These are phyloP conservation scores for Nannospalax galili DNA, from an alignment of 2,113 vertebrate genomes.

Conservation along the genomic window DNA sequence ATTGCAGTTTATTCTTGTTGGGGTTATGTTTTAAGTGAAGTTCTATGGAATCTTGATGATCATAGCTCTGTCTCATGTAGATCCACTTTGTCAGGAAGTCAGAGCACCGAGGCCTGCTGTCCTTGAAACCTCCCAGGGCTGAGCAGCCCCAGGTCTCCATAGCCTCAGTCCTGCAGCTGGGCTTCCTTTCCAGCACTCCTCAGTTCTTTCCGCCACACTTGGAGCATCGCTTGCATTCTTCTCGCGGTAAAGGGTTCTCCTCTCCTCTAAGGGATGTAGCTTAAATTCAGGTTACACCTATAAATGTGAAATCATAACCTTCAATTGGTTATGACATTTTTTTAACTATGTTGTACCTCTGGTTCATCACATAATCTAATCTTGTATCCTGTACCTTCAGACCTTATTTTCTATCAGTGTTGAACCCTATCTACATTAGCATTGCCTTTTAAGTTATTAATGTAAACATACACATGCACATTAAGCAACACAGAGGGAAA, in stretches of 20 bases:
- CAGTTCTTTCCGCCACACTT: too few species aligned
- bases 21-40: too few species aligned
- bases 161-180: too few species aligned
- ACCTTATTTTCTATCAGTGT: background rate
- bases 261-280: background rate
- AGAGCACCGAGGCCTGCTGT: background rate
- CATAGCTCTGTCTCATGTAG: background rate
- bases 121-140: background rate
- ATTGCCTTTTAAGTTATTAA: slow-evolving; percentile 8
- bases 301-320: slow-evolving; percentile 11
- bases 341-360: background rate
- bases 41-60: too few species aligned
- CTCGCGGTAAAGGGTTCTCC: too few species aligned
- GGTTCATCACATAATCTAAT: slow-evolving; percentile 1
- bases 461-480: background rate
- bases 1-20: background rate
- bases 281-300: background rate
- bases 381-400: background rate
- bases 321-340: background rate
- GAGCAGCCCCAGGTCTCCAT: too few species aligned
- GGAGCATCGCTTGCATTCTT: too few species aligned
- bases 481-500: background rate
- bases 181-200: too few species aligned
- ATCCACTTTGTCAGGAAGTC: background rate
- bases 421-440: background rate